Evolutionary conservation across 1,140 invertebrate genomes (phyloP), one percentile per base, ranked within the genome.

Genomic region (Melitaea cinxia): DNA sequence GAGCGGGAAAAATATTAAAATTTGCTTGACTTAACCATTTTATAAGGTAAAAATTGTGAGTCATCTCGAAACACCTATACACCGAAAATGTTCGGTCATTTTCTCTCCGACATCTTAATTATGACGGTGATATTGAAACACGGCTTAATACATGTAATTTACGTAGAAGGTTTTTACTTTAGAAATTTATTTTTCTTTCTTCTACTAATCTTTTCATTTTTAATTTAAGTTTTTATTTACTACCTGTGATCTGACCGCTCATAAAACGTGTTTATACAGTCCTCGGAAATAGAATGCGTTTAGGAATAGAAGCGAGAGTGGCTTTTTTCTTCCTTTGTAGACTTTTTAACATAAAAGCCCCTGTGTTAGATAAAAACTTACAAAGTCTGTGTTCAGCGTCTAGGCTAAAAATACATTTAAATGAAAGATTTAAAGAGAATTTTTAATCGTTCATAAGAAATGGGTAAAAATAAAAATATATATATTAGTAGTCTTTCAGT

Each of bases 21-120:
- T 64, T 30, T 19, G 30, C 28, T 47, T 33, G 17, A 12, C 24
- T 12, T 64, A 64, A 60, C 53, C 50, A 52, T 49, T 65, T 65
- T 65, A 55, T 71, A 67, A 71, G 56, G 69, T 71, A 60, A 64
- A 71, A 63, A 64, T 71, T 71, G 56, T 63, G 58, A 50, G 58
- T 59, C 66, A 55, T 64, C 65, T 68, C 59, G 61, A 64, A 63
- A 65, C 56, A 68, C 65, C 70, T 68, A 72, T 68, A 72, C 56
- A 45, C 39, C 47, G 60, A 61, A 68, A 68, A 72, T 61, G 65
- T 55, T 56, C 52, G 52, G 62, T 72, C 55, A 72, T 72, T 68
- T 59, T 50, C 50, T 55, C 45, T 52, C 69, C 65, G 56, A 72
- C 65, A 61, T 68, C 65, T 72, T 68, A n/a, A n/a, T n/a, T n/a